Base-by-base conservation (phyloP, 2,888 invertebrate species). In the Prenolepis imparis region DNA sequence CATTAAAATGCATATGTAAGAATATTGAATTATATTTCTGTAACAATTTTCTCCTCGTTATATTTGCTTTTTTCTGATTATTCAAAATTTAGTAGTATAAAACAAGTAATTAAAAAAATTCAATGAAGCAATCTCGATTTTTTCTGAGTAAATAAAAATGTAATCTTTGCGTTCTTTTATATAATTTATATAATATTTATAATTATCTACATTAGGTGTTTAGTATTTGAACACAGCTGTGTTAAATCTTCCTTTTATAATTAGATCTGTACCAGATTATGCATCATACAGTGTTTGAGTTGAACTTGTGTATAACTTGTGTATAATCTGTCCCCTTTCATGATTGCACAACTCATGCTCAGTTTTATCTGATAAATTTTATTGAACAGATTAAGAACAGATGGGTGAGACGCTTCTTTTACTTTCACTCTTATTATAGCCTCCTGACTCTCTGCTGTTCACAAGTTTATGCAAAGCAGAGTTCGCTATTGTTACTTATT, bases 351-450 rank as follows among this genome's bases (percentile, higher is more conserved):
- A 24, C 12, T 21, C 5, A 5, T 36, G 21, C 12, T 77, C 61
- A 11, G 55, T 66, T 88, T 88, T 88, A 88, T 89, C 86, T 83
- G 88, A 89, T 89, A 89, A 89, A 83, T 64, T 89, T 89, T 84
- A 88, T 87, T 83, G 78, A 70, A 48, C 21, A 9, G 88, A 87
- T 86, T 85, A 87, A 63, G 59, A 57, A 64, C 41, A 48, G 3
- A 28, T 9, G 64, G 15, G 11, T 41, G n/a, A 8, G 15, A 24
- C 28, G n/a, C 11, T 21, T 68, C 9, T 59, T 32, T 41, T 24
- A 59, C 11, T 41, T 61, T 28, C 11, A 41, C 41, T 21, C 9
- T 36, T 44, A 36, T 52, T 44, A 66, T 12, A 15, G 28, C 18
- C 39, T 28, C 12, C 3, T 44, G 32, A 78, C 44, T 59, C 32